Evolutionary conservation across 2,113 vertebrate genomes (phyloP).

Genomic region (Regulus satrapa): DNA sequence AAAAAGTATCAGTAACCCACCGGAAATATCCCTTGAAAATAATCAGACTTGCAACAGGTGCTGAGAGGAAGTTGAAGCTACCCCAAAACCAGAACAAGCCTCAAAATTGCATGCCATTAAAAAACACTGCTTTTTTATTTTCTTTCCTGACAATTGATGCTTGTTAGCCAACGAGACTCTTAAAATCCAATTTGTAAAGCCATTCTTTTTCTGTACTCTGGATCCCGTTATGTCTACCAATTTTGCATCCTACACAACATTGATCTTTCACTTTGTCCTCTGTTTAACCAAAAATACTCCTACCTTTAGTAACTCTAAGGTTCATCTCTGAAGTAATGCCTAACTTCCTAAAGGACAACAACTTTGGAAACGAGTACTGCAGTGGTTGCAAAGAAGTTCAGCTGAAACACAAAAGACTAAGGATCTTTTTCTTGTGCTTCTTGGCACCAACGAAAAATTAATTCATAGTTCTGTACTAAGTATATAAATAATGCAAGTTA

Average conservation of each 20-base stretch:
- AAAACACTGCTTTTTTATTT: fast-evolving
- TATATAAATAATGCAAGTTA: constrained; percentile 2
- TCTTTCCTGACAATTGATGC: not conserved
- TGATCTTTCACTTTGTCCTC: not conserved
- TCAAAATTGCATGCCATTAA: fast-evolving
- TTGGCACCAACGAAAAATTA: not conserved
- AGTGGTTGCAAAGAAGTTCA: not conserved
- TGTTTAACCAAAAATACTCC: not conserved
- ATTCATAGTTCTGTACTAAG: not conserved
- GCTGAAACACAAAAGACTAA: not conserved
- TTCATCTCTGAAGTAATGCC: not conserved
- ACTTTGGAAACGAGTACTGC: not conserved
- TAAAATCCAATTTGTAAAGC: not conserved
- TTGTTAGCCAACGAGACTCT: not conserved
- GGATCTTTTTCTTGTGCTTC: not conserved
- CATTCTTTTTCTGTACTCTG: not conserved
- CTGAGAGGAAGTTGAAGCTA: not conserved
- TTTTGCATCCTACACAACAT: not conserved
- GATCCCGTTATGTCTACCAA: not conserved
- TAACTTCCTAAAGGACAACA: not conserved
- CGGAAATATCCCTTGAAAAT: not conserved
- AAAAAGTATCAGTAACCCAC: not conserved
- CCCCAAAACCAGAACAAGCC: not conserved
- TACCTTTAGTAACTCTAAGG: not conserved
- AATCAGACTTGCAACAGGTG: not conserved